phyloP scores from a whole-genome alignment of 2,888 invertebrate genomes.

The Clusia tigrina region DNA sequence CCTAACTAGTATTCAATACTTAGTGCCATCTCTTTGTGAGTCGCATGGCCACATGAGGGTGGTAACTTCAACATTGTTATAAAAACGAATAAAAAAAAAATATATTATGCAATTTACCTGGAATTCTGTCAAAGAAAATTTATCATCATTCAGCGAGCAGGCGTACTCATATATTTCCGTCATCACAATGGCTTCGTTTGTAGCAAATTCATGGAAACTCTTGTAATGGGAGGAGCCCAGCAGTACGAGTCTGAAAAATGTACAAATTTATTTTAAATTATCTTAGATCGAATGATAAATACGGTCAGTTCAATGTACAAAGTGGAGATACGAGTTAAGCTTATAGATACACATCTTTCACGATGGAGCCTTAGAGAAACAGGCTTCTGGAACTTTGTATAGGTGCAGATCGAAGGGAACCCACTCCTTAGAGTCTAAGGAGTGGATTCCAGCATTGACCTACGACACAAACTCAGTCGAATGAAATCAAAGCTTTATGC shows the following conservation, averaged over 20 bases:
- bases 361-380: too few species aligned
- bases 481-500: too few species aligned
- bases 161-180: slow-evolving; percentile 97
- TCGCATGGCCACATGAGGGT: background rate
- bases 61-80: slow-evolving; percentile 64
- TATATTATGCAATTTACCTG: slow-evolving; percentile 67
- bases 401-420: too few species aligned
- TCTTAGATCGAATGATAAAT: too few species aligned
- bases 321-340: too few species aligned
- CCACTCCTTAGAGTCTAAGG: too few species aligned
- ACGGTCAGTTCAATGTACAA: too few species aligned
- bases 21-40: background rate
- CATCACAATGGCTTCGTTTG: slow-evolving; percentile 87
- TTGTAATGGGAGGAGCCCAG: slow-evolving; percentile 78
- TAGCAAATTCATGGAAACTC: slow-evolving; percentile 74
- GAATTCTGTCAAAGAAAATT: slow-evolving; percentile 76
- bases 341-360: too few species aligned
- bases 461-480: too few species aligned
- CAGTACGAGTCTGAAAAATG: slow-evolving; percentile 79
- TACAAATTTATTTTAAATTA: slow-evolving; percentile 10
- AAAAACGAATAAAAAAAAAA: slow-evolving; percentile 38
- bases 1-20: background rate
- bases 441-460: too few species aligned
- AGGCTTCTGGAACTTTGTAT: too few species aligned
- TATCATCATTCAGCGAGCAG: slow-evolving; percentile 77